Evolutionary conservation across 2,113 vertebrate species (phyloP), one percentile per base, ranked within the genome.

Genomic region (Oryzias woworae): DNA sequence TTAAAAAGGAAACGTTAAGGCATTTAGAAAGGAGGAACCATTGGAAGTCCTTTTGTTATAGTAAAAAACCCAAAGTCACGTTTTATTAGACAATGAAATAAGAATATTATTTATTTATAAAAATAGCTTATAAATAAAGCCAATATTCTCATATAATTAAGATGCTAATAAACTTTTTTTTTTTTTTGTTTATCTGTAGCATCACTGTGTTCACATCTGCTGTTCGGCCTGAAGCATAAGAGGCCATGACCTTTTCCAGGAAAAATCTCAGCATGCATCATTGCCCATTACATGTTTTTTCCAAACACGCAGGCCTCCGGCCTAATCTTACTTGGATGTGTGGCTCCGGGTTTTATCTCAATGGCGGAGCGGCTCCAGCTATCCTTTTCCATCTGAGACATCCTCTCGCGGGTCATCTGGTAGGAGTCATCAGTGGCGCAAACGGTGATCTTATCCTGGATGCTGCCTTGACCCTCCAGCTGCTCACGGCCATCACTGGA

Each of bases 401-500:
- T 79, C 12, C 79, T 88, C 77, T 93, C 92, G 1, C 80, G 86
- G 52, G 88, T 92, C 80, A 82, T 79, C 87, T 92, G 93, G 87
- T 87, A 92, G 22, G 90, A 90, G 82, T 94, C 93, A 24, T 93
- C 90, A 0, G 91, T 91, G 84, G 93, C 92, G 52, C 94, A 95
- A 77, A 95, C 89, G 0, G 93, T 94, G 85, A 96, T 94, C 84
- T 94, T 93, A 82, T 92, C 92, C 84, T 86, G 93, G 86, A 95
- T 93, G 52, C 88, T 89, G 26, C 95, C 95, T 77, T 94, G 87
- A 69, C 91, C 91, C 77, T 92, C 90, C 71, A 96, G 90, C 62
- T 86, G 71, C 47, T 92, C 89, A 42, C 77, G 83, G 52, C 84
- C 88, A 8, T 88, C 83, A 46, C 92, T 92, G 65, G 49, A 28